Base-by-base conservation (phyloP, 2,888 invertebrate species). In the Himalopsyche anomala region DNA sequence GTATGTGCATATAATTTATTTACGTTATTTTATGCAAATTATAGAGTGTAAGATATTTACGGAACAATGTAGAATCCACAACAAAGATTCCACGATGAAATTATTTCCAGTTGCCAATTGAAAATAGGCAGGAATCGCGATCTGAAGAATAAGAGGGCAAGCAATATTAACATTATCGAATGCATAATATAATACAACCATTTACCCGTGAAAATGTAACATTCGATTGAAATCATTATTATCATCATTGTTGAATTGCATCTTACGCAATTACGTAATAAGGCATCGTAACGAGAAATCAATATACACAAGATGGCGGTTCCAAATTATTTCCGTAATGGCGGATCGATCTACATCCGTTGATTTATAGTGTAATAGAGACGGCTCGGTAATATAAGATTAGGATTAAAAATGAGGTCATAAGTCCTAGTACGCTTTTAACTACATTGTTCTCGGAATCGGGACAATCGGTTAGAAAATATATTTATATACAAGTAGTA, bases 271-370 rank as follows among this genome's bases (percentile, higher is more conserved):
- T 62, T 62, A 19, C 62, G 62, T 62, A 62, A 62, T 62, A 62
- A 62, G 62, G 62, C 62, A 62, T 19, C 19, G 62, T 62, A 62
- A 62, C 62, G 62, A 62, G 62, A 62, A 62, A 62, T 62, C 62
- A 62, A 62, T 62, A 62, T 62, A 62, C 62, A 62, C 62, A 62
- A 62, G 62, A 62, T 62, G 62, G 62, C 62, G n/a, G 62, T 28
- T 62, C 28, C 28, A 62, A 62, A 62, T 62, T 62, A 62, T 62
- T 62, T 62, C 62, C 62, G 62, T 62, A 62, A 62, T 62, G 62
- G 62, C 62, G 62, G 62, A 62, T 62, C 62, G 62, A 62, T 62
- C 62, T 62, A 62, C 28, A 62, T 62, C 62, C 62, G 62, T 28
- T 28, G 62, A 62, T n/a, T 62, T 62, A 62, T 62, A 8, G 11